phyloP scores from a whole-genome alignment of 2,888 invertebrate species.

The Molorchus minor region DNA sequence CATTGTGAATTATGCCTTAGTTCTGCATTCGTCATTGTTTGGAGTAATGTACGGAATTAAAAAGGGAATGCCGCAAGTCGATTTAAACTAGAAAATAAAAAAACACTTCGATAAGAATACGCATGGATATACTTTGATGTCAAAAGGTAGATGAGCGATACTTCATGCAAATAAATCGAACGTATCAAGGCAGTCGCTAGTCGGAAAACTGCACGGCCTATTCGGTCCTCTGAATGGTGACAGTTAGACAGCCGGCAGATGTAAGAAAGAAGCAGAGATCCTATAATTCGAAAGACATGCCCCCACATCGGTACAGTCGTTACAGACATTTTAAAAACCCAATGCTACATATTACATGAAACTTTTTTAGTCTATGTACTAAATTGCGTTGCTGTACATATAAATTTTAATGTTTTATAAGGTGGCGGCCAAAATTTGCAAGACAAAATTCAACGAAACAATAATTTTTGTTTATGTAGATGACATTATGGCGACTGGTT shows the following conservation, averaged over 20 bases:
- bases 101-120: slow-evolving; percentile 15
- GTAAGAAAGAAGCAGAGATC: slow-evolving; percentile 38
- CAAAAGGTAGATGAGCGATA: slow-evolving; percentile 42
- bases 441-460: too few species aligned
- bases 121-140: slow-evolving; percentile 38
- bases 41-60: neutral
- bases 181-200: slow-evolving; percentile 32
- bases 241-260: slow-evolving; percentile 48
- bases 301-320: slow-evolving; percentile 26
- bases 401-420: too few species aligned
- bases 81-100: slow-evolving; percentile 32
- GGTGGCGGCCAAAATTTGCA: too few species aligned
- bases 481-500: too few species aligned
- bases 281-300: slow-evolving; percentile 25
- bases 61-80: slow-evolving; percentile 18
- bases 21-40: slow-evolving; percentile 21
- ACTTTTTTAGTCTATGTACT: too few species aligned
- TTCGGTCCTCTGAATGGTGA: slow-evolving; percentile 37
- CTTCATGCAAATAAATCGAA: slow-evolving; percentile 42
- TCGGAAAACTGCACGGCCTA: slow-evolving; percentile 34
- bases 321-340: neutral
- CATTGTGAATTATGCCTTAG: neutral
- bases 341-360: neutral
- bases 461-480: too few species aligned
- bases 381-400: too few species aligned